These are phyloP conservation scores for Scaptomyza hsui DNA, from an alignment of 1,140 invertebrate species.

Conservation along the genomic window DNA sequence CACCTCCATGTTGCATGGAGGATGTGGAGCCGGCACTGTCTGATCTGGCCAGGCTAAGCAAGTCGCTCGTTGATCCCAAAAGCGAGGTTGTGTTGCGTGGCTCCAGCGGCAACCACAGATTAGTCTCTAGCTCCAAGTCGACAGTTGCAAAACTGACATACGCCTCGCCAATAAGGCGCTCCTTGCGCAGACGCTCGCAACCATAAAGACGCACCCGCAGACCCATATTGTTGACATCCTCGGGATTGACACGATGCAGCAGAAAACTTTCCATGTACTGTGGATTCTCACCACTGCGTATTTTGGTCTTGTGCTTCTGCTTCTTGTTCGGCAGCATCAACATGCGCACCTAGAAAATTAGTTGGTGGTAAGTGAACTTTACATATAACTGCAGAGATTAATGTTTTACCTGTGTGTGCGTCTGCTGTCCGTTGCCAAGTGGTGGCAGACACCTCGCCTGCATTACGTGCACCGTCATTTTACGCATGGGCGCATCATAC, in stretches of 20 bases:
- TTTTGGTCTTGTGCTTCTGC: slow-evolving; percentile 96
- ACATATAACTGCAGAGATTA: slow-evolving; percentile 52
- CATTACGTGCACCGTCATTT: slow-evolving; percentile 95
- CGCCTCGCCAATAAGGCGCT: slow-evolving; percentile 95
- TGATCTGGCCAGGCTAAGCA: slow-evolving; percentile 92
- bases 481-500: slow-evolving; percentile 94
- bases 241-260: slow-evolving; percentile 95
- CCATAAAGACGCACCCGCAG: slow-evolving; percentile 95
- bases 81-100: slow-evolving; percentile 91
- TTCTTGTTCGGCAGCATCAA: slow-evolving; percentile 95
- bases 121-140: slow-evolving; percentile 94
- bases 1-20: slow-evolving; percentile 94
- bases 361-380: neutral
- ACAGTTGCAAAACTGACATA: slow-evolving; percentile 94
- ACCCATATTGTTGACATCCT: slow-evolving; percentile 96
- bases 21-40: slow-evolving; percentile 96
- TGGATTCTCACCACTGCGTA: slow-evolving; percentile 93
- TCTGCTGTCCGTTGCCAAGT: slow-evolving; percentile 89
- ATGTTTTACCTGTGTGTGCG: slow-evolving; percentile 91
- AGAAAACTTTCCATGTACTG: slow-evolving; percentile 97
- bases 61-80: slow-evolving; percentile 85
- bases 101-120: slow-evolving; percentile 94
- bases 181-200: slow-evolving; percentile 94
- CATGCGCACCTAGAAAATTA: slow-evolving; percentile 88
- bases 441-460: slow-evolving; percentile 93